These are phyloP conservation scores for Eristalis pertinax DNA, from an alignment of 2,888 invertebrate genomes.

Conservation along the genomic window DNA sequence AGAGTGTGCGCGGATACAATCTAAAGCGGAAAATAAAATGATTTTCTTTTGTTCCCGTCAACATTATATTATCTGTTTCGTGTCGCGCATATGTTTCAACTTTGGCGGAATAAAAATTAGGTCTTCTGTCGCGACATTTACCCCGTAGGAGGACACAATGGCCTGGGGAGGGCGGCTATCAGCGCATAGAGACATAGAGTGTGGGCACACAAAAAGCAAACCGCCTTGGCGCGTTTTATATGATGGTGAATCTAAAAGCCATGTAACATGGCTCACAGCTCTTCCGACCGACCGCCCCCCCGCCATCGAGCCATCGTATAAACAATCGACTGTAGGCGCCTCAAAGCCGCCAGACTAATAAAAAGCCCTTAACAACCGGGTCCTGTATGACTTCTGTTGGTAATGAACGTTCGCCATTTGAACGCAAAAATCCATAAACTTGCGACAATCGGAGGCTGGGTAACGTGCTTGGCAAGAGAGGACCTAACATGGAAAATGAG, in stretches of 20 bases:
- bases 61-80: constrained; percentile 10
- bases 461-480: constrained; percentile 1
- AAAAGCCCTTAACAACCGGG: constrained; percentile 38
- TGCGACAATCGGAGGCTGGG: constrained; percentile 26
- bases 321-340: constrained; percentile 51
- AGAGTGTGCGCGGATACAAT: background rate
- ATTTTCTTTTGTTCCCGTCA: constrained; percentile 4
- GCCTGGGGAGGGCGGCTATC: background rate
- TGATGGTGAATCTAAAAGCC: constrained; percentile 9
- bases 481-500: constrained; percentile 23
- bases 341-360: constrained; percentile 47
- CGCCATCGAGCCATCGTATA: background rate
- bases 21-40: constrained; percentile 5
- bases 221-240: background rate
- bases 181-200: background rate
- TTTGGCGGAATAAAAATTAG: constrained; percentile 40
- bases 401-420: constrained; percentile 55
- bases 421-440: constrained; percentile 50
- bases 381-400: constrained; percentile 37
- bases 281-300: background rate
- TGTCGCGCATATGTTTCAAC: background rate
- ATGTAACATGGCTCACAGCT: constrained; percentile 8
- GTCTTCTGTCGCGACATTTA: constrained; percentile 40
- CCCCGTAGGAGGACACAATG: constrained; percentile 6
- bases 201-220: constrained; percentile 17